Conservation (phyloP, 2,113 vertebrate species). For the Bubalus kerabau region DNA sequence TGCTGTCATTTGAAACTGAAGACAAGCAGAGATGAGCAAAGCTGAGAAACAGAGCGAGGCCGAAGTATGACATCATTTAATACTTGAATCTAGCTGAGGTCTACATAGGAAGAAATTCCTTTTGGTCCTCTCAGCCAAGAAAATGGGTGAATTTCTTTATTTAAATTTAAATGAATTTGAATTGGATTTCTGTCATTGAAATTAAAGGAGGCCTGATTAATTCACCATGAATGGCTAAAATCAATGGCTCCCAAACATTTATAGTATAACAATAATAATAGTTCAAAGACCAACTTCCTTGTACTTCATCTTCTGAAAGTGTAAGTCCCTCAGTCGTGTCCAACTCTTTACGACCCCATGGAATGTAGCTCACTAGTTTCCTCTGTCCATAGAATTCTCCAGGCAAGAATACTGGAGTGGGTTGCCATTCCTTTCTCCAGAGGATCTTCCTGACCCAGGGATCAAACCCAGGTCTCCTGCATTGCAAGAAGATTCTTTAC, state of each 20-base stretch:
- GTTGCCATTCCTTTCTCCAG: neutral
- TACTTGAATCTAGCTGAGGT: neutral
- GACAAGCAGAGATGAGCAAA: neutral
- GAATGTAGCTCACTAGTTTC: neutral
- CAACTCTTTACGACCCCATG: neutral
- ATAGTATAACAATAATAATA: neutral
- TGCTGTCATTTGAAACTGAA: neutral
- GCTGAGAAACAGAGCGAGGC: neutral
- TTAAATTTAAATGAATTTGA: neutral
- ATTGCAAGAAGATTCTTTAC: neutral
- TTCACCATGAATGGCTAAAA: neutral
- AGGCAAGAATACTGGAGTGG: neutral
- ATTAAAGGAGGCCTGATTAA: neutral
- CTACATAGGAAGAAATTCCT: neutral
- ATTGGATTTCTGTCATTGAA: neutral
- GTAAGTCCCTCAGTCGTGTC: neutral
- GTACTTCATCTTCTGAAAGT: neutral
- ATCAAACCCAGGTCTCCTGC: neutral
- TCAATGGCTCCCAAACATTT: neutral
- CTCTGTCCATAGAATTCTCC: neutral
- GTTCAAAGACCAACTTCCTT: neutral
- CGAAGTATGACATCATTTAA: neutral
- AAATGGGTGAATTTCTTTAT: neutral
- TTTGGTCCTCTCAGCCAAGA: neutral
- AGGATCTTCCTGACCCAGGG: neutral